Evolutionary conservation across 2,888 invertebrate species (phyloP), one percentile per base, ranked within the genome.

Genomic region (Macaria liturata): DNA sequence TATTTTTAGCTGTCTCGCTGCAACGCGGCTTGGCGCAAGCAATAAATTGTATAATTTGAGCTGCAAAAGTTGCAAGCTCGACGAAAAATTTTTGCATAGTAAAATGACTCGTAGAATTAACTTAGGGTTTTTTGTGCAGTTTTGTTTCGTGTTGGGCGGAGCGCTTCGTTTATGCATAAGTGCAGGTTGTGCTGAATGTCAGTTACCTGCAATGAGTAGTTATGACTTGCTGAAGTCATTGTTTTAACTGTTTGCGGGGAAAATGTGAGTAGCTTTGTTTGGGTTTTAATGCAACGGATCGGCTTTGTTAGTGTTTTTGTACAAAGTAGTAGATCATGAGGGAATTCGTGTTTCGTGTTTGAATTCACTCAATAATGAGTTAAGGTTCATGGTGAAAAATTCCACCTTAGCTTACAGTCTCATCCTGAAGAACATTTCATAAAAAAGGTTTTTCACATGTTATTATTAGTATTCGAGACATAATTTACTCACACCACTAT

Each of bases 41-140:
- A 51, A 59, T 59, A 59, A 59, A 59, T 54, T 54, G 43, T 50
- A 59, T 51, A 54, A 59, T 59, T 59, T 59, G 47, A 59, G 59
- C 47, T 44, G 49, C 47, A 54, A 58, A 54, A 59, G 54, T 59
- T 59, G 59, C 59, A 50, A 59, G 50, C 50, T 4, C 59, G 50
- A 51, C 54, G 54, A 59, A 59, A 58, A 49, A 59, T 54, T 59
- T 54, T 59, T 59, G 59, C 59, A 59, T 59, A 50, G 54, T 43
- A 59, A 59, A 59, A 54, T 54, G 46, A 45, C 53, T 59, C 54
- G 54, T 54, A 30, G 54, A 59, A 51, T 59, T 59, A 54, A 54
- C 43, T 51, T 59, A 46, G 44, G 50, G 49, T 58, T 49, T 58
- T 59, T 54, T 58, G 58, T 54, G 47, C 47, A 48, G 50, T 53